A percentile compares a stretch with the other conserved stretches of the same genome.
These are phyloP conservation scores for Cirrhinus molitorella DNA, from an alignment of 2,797 vertebrate genomes.

Conservation along the genomic window DNA sequence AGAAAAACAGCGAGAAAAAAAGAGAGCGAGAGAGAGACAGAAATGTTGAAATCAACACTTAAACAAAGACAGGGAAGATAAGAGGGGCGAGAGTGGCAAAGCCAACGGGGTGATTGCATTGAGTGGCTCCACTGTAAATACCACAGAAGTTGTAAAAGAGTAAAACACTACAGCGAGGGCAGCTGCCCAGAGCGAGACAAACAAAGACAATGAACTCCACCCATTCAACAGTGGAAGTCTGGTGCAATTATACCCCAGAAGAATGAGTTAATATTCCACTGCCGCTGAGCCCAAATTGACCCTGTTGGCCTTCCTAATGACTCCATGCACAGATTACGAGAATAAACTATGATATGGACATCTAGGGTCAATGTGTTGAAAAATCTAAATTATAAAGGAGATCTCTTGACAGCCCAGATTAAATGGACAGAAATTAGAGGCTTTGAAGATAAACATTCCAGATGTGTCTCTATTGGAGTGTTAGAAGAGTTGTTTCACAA, in stretches of 20 bases:
- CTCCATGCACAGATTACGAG: not conserved
- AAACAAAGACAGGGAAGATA: constrained; percentile 50
- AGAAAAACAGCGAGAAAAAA: constrained; percentile 8
- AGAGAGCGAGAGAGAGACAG: constrained; percentile 48
- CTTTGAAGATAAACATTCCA: not conserved
- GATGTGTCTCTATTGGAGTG: too few species aligned
- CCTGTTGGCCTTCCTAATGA: not conserved
- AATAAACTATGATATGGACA: constrained; percentile 9
- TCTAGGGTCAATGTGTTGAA: not conserved
- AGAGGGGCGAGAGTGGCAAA: constrained; percentile 58
- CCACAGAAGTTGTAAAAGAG: constrained; percentile 66
- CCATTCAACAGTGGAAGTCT: constrained; percentile 38
- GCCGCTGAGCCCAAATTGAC: constrained; percentile 34
- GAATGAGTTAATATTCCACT: constrained; percentile 56
- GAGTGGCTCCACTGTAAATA: constrained; percentile 71
- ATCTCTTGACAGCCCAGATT: not conserved
- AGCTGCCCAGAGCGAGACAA: constrained; percentile 53
- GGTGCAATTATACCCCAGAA: constrained; percentile 41
- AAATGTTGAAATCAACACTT: constrained; percentile 53
- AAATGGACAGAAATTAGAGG: not conserved
- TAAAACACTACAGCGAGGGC: constrained; percentile 47
- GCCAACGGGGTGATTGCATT: constrained; percentile 52
- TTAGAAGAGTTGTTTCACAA: not conserved
- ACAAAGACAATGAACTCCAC: constrained; percentile 54
- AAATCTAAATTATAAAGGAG: too few species aligned